Base-by-base conservation (phyloP, 2,888 invertebrate species). In the Eupithecia pulchellata region DNA sequence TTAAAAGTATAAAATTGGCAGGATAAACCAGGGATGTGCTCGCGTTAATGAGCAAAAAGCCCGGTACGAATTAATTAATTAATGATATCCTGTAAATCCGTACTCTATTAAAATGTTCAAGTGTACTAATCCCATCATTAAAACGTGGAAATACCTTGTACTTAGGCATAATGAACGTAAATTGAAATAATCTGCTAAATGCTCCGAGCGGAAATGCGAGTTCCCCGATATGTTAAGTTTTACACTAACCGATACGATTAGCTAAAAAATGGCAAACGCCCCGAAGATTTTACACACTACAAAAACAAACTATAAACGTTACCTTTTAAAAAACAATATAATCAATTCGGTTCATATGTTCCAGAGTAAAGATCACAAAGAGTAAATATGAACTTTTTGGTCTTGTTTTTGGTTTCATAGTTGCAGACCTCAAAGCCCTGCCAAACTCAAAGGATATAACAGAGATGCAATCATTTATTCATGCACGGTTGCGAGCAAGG, bases 121-220 rank as follows among this genome's bases (percentile, higher is more conserved):
- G 25, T 52, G 25, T 13, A 52, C 52, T 52, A 52, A 47, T 47
- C 9, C 52, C 52, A 25, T 52, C 25, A 25, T 52, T 52, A 52
- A n/a, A 52, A 25, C 52, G 52, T 11, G 52, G 25, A 13, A 52
- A 52, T 52, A 52, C 25, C 13, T 11, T 52, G 25, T 52, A 25
- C 52, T 52, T 13, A 52, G 52, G 52, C 52, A 52, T 52, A 52
- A 52, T 52, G 0, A 52, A 52, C 52, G 52, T 25, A 25, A 25
- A 52, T 25, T 52, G 4, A 52, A 52, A 52, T 52, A 52, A 52
- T 52, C 52, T 52, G 52, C 52, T 52, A 52, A 25, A 52, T 52
- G 13, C 25, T 52, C 25, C 4, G 4, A 52, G 52, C 52, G 25
- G 52, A 52, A 52, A 52, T 52, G 52, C 52, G 25, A 52, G 25